Conservation (phyloP, 2,797 vertebrate species). For the Acanthis flammea region DNA sequence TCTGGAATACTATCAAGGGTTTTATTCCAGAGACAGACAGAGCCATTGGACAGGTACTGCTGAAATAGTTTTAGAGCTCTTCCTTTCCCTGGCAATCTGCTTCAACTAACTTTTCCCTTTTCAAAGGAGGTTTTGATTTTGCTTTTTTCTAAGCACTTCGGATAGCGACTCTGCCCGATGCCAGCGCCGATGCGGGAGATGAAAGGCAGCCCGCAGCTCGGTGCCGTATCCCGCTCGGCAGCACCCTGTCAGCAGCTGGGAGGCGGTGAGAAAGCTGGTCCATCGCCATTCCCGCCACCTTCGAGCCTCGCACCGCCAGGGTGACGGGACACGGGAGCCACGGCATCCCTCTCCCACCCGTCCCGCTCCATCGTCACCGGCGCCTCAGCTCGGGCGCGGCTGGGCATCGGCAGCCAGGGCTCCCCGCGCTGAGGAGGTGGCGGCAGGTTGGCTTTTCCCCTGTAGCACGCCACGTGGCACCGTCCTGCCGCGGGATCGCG, state of each 20-base stretch:
- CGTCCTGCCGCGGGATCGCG: accelerated
- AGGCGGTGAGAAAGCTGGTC: accelerated
- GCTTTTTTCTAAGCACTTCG: accelerated
- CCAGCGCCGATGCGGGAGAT: accelerated
- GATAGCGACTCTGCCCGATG: accelerated
- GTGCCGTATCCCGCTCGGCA: accelerated
- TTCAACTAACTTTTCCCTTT: neutral
- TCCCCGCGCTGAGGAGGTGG: neutral
- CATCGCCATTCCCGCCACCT: accelerated
- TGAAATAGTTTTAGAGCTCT: neutral
- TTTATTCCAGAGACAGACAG: neutral
- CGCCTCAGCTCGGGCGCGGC: neutral
- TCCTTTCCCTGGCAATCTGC: neutral
- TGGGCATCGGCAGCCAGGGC: neutral
- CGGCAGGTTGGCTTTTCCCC: no score
- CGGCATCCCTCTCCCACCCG: neutral
- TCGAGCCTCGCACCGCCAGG: accelerated
- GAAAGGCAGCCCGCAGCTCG: neutral
- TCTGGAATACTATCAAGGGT: neutral
- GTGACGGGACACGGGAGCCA: accelerated
- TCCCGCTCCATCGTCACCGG: neutral
- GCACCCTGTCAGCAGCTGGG: accelerated
- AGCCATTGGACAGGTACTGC: neutral
- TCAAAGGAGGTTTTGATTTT: neutral
- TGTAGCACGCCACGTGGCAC: accelerated